These are phyloP conservation scores for Pachycephala philippinensis DNA, from an alignment of 2,113 vertebrate genomes.

Conservation along the genomic window DNA sequence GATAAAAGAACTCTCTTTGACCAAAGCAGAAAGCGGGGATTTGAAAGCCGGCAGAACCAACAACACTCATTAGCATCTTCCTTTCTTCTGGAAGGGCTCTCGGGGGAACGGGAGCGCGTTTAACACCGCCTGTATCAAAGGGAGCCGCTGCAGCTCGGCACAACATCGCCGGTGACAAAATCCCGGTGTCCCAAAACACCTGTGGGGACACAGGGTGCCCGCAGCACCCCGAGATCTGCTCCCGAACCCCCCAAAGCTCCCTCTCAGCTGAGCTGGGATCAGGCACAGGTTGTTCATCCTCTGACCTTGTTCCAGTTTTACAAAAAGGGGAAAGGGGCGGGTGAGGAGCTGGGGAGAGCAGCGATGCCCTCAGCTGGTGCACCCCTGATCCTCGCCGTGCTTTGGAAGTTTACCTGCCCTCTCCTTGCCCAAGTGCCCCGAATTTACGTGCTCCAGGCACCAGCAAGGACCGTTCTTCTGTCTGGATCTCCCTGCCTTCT, in stretches of 20 bases:
- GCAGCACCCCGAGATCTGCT: background rate
- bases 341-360: background rate
- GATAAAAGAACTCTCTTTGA: conserved; percentile 43
- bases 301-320: background rate
- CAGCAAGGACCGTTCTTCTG: background rate
- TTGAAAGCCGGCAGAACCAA: conserved; percentile 21
- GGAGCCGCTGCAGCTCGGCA: background rate
- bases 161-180: background rate
- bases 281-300: fast-evolving
- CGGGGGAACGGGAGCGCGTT: background rate
- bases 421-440: background rate
- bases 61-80: conserved; percentile 12
- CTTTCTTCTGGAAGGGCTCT: conserved; percentile 25
- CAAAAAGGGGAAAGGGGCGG: background rate
- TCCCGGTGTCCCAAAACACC: background rate
- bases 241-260: background rate
- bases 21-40: background rate
- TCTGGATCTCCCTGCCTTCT: background rate
- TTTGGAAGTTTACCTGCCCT: fast-evolving
- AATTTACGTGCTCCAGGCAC: fast-evolving
- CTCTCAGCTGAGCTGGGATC: background rate
- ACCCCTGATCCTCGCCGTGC: background rate
- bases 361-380: fast-evolving
- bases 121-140: background rate
- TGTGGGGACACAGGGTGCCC: background rate